These are phyloP conservation scores for Pentalonia nigronervosa DNA, from an alignment of 1,140 invertebrate genomes.

Conservation along the genomic window DNA sequence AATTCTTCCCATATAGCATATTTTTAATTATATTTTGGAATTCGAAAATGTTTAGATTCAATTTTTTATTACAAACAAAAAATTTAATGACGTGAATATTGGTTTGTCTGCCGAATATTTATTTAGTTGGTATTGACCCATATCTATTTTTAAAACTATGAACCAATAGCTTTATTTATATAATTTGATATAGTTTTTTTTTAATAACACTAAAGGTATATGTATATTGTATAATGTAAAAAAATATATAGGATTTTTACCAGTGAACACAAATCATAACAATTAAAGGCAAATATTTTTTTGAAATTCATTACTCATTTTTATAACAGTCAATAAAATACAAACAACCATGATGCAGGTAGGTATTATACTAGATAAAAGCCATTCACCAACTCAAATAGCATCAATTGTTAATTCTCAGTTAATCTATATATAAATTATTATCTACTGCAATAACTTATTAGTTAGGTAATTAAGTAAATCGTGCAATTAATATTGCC, in stretches of 20 bases:
- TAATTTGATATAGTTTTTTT: constrained; percentile 10
- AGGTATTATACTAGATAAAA: neutral
- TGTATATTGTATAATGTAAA: neutral
- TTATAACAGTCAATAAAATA: neutral
- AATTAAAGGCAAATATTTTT: neutral
- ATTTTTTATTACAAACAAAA: neutral
- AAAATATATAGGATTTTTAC: neutral
- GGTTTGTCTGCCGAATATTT: neutral
- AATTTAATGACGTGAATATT: neutral
- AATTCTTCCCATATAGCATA: neutral
- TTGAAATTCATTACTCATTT: neutral
- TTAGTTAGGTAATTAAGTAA: neutral
- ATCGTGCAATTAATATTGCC: neutral
- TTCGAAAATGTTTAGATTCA: neutral
- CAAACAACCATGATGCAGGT: neutral
- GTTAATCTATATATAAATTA: neutral
- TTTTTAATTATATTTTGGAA: neutral
- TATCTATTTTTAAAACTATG: constrained; percentile 37
- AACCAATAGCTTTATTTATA: constrained; percentile 30
- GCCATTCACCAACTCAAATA: neutral
- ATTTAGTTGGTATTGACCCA: neutral
- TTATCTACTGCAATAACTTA: neutral
- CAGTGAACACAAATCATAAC: neutral
- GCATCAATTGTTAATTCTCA: neutral
- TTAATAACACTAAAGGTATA: neutral